Evolutionary conservation across 2,113 vertebrate species (phyloP).

Genomic region (Chinchilla lanigera): DNA sequence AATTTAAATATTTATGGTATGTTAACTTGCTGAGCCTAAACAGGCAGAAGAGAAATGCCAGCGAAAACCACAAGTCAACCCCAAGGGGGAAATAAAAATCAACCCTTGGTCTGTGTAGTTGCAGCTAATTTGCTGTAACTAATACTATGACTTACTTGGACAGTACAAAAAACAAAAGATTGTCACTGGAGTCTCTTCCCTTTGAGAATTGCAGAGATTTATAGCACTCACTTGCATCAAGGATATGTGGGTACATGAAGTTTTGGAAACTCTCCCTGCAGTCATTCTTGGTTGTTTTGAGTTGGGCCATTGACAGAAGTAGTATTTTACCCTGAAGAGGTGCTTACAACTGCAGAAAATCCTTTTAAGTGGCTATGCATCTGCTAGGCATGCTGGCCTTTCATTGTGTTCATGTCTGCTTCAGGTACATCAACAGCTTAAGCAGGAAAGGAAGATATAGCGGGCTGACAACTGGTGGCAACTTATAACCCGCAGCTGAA

Average conservation of each 20-base stretch:
- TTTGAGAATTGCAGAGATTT: background rate
- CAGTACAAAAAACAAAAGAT: background rate
- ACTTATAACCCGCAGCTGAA: too few species aligned
- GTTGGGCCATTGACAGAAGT: background rate
- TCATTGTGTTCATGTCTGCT: background rate
- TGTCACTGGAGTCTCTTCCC: background rate
- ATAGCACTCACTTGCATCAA: accelerated
- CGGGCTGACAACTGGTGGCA: too few species aligned
- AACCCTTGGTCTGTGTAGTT: background rate
- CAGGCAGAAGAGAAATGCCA: background rate
- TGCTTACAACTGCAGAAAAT: background rate
- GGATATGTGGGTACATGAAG: background rate
- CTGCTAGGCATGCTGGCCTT: accelerated
- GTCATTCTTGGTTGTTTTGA: background rate
- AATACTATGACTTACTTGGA: background rate
- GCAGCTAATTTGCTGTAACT: background rate
- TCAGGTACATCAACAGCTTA: accelerated
- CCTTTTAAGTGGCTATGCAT: background rate
- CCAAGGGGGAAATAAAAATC: background rate
- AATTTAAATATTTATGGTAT: background rate
- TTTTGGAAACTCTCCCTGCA: background rate
- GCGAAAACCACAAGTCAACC: background rate
- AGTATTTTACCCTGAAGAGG: background rate
- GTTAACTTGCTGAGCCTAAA: background rate
- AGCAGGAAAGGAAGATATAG: background rate